Evolutionary conservation across 2,113 vertebrate species (phyloP).

Genomic region (Coracopsis vasa): DNA sequence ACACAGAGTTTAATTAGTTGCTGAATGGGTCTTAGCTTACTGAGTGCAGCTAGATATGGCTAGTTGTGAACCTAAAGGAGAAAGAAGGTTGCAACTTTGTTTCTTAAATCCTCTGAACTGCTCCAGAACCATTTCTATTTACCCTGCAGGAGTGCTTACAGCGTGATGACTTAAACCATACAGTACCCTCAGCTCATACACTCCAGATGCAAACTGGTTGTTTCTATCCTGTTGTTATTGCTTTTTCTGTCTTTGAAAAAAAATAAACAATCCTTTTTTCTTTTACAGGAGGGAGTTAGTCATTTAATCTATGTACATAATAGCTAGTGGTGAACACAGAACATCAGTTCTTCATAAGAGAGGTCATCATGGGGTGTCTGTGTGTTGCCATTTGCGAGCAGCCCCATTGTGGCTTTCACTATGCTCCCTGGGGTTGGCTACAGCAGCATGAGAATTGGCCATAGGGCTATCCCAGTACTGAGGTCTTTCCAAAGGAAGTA

Average conservation of each 20-base stretch:
- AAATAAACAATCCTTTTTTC: neutral
- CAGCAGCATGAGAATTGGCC: neutral
- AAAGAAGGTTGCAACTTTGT: neutral
- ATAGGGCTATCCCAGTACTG: accelerated
- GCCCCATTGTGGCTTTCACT: neutral
- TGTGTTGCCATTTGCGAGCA: neutral
- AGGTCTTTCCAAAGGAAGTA: neutral
- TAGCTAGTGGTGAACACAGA: neutral
- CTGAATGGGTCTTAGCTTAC: neutral
- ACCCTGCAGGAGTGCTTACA: neutral
- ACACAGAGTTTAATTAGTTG: neutral
- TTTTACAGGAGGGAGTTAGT: neutral
- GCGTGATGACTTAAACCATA: neutral
- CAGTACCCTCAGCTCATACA: neutral
- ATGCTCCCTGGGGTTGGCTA: accelerated
- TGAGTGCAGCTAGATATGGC: neutral
- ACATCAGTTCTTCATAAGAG: neutral
- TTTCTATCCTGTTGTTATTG: neutral
- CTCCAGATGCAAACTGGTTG: neutral
- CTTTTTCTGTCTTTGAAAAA: neutral
- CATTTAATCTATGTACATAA: accelerated
- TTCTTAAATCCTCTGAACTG: neutral
- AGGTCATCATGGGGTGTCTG: neutral
- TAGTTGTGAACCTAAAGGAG: neutral
- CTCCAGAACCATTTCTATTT: neutral